Base-by-base conservation (phyloP, 2,888 invertebrate genomes). In the Cerastis rubricosa region DNA sequence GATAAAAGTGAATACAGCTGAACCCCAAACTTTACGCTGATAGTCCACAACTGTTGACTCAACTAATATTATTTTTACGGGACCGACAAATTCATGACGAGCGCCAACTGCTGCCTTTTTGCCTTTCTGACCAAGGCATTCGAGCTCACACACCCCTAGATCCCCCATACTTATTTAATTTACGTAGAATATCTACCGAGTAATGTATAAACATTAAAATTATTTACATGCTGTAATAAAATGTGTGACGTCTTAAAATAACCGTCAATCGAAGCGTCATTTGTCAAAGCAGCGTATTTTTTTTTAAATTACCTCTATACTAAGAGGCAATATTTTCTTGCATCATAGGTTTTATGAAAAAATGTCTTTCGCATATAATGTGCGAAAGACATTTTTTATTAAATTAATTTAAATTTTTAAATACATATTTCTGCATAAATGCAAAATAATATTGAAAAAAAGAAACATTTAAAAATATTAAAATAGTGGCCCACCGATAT, bases 61-160 rank as follows among this genome's bases (percentile, higher is more conserved):
- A 4, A 95, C 89, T n/a, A 95, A 81, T 61, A 94, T 81, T 69
- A 95, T 93, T 85, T 92, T 94, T 25, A 95, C 94, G 0, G 94
- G 94, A 8, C 95, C 95, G 7, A 93, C 88, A 64, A 93, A 94
- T 78, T 94, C 94, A 40, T 74, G 84, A 8, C 47, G 64, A n/a
- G 43, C 14, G 2, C 40, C 61, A 22, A 11, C 14, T 22, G 11
- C 2, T 14, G 17, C 0, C 82, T 80, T 1, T 25, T 5, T 1
- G 85, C 80, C 0, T 35, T 1, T 17, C 35, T 76, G 29, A 54
- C 61, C 82, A 14, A 86, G 74, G 70, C 94, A 94, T 86, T 94
- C 92, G 40, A 93, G 85, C 45, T 92, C 90, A 85, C 94, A 94
- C 22, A 64, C n/a, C n/a, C 17, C 43, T 64, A 64, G 43, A 64